Evolutionary conservation across 2,797 vertebrate species (phyloP).

Genomic region (Cuniculus paca): DNA sequence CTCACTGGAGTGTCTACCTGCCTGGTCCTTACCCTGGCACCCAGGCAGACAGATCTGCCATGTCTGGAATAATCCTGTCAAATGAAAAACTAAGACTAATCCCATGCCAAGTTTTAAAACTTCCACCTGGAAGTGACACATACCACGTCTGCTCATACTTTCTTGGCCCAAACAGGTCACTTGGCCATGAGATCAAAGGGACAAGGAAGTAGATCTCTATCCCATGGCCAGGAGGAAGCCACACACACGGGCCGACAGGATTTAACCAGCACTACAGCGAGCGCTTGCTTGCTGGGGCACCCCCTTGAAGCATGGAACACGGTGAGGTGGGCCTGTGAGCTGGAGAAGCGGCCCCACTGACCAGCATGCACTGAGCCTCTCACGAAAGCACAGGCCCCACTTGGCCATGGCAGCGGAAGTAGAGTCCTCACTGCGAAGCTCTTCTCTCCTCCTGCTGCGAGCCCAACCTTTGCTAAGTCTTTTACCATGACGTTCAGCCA

Average conservation of each 20-base stretch:
- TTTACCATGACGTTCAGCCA: background rate
- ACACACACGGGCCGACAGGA: background rate
- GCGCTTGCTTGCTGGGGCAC: background rate
- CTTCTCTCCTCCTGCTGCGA: background rate
- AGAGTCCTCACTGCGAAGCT: rapidly evolving
- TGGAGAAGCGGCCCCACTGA: rapidly evolving
- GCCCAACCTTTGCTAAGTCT: background rate
- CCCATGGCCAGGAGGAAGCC: background rate
- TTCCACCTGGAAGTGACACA: background rate
- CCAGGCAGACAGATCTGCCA: background rate
- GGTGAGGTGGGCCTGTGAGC: background rate
- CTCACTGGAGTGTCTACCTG: background rate
- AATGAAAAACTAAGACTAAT: background rate
- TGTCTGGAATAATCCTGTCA: background rate
- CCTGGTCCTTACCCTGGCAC: background rate
- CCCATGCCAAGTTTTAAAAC: background rate
- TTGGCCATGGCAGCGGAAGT: too few relatives aligned
- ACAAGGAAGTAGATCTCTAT: background rate
- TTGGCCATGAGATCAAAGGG: background rate
- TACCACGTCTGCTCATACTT: background rate
- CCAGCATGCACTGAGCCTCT: rapidly evolving
- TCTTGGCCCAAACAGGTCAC: background rate
- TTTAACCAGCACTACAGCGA: background rate
- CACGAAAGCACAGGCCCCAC: background rate
- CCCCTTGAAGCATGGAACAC: background rate